Conservation (phyloP, 1,140 invertebrate species). For the Brachystomella parvula region DNA sequence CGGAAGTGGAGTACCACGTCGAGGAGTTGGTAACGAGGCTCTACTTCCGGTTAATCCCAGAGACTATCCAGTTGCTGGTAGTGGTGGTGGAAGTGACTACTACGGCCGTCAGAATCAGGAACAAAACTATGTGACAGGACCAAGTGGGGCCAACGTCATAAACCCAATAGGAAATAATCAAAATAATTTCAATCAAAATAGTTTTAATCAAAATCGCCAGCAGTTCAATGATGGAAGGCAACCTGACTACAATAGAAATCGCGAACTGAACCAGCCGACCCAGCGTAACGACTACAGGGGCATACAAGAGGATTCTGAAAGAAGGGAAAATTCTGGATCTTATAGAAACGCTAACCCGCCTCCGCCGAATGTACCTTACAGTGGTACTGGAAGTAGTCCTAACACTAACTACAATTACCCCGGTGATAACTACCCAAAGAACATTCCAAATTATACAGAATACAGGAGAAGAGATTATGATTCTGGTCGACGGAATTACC, state of each 20-base stretch:
- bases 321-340: neutral
- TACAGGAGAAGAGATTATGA: neutral
- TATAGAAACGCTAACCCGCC: neutral
- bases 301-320: too few relatives aligned
- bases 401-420: neutral
- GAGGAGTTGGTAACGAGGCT: neutral
- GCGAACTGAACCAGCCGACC: too few relatives aligned
- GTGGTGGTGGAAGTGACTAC: neutral
- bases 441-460: neutral
- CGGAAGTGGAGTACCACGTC: neutral
- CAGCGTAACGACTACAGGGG: too few relatives aligned
- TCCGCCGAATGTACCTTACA: neutral
- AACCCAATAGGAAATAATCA: conserved; percentile 2
- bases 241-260: too few relatives aligned
- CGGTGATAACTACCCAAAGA: conserved; percentile 6
- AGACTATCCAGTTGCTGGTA: neutral
- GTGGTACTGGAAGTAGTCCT: neutral
- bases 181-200: too few relatives aligned
- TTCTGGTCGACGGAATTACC: neutral
- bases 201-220: too few relatives aligned
- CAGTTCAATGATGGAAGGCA: too few relatives aligned
- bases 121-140: too few relatives aligned
- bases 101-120: too few relatives aligned
- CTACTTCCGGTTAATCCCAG: neutral
- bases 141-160: neutral